Base-by-base conservation (phyloP, 2,888 invertebrate species). In the Laspeyria flexula region DNA sequence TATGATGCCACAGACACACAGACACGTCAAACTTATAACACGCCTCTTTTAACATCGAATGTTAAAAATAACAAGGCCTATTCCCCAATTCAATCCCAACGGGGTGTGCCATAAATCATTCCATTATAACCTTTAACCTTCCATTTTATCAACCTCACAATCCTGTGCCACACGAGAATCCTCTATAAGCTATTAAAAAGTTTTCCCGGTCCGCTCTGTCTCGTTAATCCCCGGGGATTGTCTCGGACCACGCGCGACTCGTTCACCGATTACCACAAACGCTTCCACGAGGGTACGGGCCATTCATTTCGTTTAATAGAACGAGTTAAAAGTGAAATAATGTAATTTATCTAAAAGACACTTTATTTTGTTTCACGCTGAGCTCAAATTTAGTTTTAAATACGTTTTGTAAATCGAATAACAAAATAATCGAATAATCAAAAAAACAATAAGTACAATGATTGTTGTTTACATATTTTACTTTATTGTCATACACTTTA, bases 141-240 rank as follows among this genome's bases (percentile, higher is more conserved):
- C 34, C 29, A 48, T 37, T 43, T 29, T 37, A 38, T 35, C 25
- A 13, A 23, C 25, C 27, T 27, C 31, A 23, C 38, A 12, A 18
- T 42, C 23, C 30, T 3, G 16, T 13, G 39, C 31, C 35, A 27
- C 35, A 34, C 13, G 48, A 45, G 47, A 45, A 46, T 47, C 43
- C 53, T 48, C 47, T 53, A 43, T 40, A 60, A 55, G 45, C 64
- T 58, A 61, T 58, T 61, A 60, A 62, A 71, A 71, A 61, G 55
- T 60, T 66, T 45, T 54, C 64, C 49, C 57, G 49, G 41, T 3
- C 49, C 42, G 13, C 49, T 37, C 11, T 40, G 38, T 43, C 55
- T 51, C 31, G 40, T 10, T 68, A 68, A 65, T 65, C 59, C 62
- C 65, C 30, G 16, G 55, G 56, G 63, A 60, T 37, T 7, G 31